Conservation (phyloP, 2,113 vertebrate genomes). For the Pheucticus melanocephalus region DNA sequence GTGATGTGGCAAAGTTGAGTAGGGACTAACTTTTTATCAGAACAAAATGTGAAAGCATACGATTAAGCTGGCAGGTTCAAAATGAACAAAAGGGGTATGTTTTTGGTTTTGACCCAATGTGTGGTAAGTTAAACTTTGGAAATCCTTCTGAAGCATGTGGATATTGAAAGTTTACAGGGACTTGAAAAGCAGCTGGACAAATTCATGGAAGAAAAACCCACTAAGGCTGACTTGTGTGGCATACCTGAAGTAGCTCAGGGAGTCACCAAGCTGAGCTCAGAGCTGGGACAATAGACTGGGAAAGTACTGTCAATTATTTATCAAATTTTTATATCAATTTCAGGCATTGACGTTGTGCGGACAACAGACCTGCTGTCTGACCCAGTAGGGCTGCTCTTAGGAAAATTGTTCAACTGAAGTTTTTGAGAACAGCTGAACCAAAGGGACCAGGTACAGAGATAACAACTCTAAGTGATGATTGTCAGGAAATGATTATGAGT, state of each 20-base stretch:
- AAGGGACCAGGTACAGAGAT: neutral
- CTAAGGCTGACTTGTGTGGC: neutral
- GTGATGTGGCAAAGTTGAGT: neutral
- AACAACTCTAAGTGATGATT: neutral
- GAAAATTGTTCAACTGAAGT: neutral
- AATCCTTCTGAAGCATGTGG: neutral
- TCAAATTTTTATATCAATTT: neutral
- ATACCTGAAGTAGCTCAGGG: neutral
- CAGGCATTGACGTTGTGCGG: neutral
- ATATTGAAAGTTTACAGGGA: neutral
- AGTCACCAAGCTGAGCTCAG: neutral
- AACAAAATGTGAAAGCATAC: neutral
- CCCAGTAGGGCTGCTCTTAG: neutral
- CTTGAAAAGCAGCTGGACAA: neutral
- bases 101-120: neutral
- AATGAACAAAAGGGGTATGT: neutral
- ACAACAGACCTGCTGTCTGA: rapidly evolving
- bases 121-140: neutral
- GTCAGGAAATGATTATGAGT: neutral
- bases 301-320: neutral
- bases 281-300: neutral
- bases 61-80: neutral
- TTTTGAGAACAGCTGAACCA: neutral
- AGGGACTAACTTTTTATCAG: neutral
- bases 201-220: neutral